phyloP scores from a whole-genome alignment of 2,888 invertebrate species.

The Litoditis marina region DNA sequence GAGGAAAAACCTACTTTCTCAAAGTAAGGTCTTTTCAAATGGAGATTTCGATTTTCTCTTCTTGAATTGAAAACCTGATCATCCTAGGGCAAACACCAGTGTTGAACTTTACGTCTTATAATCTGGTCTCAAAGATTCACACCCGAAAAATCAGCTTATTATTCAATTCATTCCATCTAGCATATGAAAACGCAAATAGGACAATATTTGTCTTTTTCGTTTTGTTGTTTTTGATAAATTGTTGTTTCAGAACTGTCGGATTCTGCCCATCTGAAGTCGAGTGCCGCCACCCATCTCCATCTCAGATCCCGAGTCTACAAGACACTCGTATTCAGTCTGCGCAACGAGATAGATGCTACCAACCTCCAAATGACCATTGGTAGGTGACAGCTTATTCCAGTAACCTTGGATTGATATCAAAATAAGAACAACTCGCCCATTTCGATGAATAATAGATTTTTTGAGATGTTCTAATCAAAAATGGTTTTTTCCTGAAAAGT shows the following conservation, averaged over 20 bases:
- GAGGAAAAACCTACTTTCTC: too few relatives aligned
- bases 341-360: slow-evolving; percentile 79
- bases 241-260: slow-evolving; percentile 30
- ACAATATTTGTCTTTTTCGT: too few relatives aligned
- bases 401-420: neutral
- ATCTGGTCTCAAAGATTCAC: too few relatives aligned
- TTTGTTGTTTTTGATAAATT: neutral
- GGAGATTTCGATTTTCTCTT: too few relatives aligned
- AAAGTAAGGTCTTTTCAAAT: too few relatives aligned
- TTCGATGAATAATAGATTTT: neutral
- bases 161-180: neutral
- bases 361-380: slow-evolving; percentile 83
- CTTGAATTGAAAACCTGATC: too few relatives aligned
- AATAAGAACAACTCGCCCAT: neutral
- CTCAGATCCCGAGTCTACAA: slow-evolving; percentile 73
- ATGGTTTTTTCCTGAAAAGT: too few relatives aligned
- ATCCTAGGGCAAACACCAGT: too few relatives aligned
- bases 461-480: neutral
- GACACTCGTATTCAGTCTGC: slow-evolving; percentile 77
- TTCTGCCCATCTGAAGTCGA: slow-evolving; percentile 31
- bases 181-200: too few relatives aligned
- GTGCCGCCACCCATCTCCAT: slow-evolving; percentile 66
- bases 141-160: too few relatives aligned
- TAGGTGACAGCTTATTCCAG: too few relatives aligned
- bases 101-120: too few relatives aligned